Evolutionary conservation across 2,888 invertebrate species (phyloP).

Genomic region (Parascotia fuliginaria): DNA sequence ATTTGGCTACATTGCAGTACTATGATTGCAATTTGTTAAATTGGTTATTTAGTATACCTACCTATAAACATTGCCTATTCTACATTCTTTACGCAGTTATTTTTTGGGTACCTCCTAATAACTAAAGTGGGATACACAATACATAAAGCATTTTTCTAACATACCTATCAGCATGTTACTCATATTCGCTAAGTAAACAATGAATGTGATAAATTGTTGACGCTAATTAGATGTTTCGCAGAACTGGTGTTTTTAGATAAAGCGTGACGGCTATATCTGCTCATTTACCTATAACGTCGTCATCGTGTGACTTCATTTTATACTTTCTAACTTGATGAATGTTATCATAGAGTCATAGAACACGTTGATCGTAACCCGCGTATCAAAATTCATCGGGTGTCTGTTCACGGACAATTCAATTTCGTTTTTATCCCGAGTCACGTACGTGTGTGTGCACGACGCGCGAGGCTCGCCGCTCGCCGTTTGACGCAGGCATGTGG

Average conservation of each 20-base stretch:
- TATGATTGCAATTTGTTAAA: too few species aligned
- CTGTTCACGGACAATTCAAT: constrained; percentile 47
- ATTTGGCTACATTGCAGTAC: too few species aligned
- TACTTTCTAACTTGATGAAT: constrained; percentile 7
- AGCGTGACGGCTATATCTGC: neutral
- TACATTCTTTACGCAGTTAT: too few species aligned
- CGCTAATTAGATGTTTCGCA: neutral
- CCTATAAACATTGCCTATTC: too few species aligned
- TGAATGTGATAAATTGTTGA: neutral
- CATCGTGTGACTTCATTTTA: neutral
- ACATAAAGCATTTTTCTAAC: neutral
- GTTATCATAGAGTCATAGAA: constrained; percentile 8
- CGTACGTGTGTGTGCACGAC: constrained; percentile 46
- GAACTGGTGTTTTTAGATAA: neutral
- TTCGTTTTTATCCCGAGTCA: constrained; percentile 69
- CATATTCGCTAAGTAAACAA: neutral
- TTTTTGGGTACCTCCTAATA: too few species aligned
- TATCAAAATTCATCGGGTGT: constrained; percentile 41
- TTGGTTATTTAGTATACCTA: too few species aligned
- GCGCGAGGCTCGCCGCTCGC: constrained; percentile 27
- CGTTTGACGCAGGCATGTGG: constrained; percentile 59
- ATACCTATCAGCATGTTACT: neutral
- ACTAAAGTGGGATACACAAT: too few species aligned
- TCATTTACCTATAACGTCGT: neutral
- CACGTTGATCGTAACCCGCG: constrained; percentile 14